Conservation (phyloP, 2,113 vertebrate genomes). For the Silurus glanis region DNA sequence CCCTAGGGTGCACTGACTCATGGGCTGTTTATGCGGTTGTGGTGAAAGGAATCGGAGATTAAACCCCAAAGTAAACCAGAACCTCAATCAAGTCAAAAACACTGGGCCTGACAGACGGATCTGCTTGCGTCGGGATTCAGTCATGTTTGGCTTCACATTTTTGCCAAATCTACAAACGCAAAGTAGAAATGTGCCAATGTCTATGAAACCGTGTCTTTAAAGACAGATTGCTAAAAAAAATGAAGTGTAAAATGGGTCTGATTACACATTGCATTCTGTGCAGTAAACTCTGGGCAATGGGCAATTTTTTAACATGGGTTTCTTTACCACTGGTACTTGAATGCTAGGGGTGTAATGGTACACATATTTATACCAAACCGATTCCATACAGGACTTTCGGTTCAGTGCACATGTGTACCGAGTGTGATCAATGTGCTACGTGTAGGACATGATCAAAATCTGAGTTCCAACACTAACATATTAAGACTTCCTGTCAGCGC, state of each 20-base stretch:
- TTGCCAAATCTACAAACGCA: neutral
- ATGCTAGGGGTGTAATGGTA: no score
- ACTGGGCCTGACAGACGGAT: neutral
- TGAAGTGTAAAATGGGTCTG: neutral
- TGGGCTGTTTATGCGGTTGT: neutral
- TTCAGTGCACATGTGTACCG: no score
- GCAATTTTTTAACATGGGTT: neutral
- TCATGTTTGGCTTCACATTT: neutral
- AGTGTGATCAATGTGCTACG: no score
- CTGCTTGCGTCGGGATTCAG: neutral
- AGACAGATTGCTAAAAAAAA: neutral
- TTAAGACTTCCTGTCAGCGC: no score
- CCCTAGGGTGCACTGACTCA: neutral
- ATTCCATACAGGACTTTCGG: no score
- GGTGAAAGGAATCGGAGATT: neutral
- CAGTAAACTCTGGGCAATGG: neutral
- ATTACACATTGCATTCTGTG: neutral
- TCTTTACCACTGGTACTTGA: neutral
- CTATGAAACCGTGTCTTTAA: neutral
- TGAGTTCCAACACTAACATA: no score
- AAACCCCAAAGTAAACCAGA: neutral
- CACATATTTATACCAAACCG: no score
- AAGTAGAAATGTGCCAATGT: no score
- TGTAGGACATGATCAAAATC: no score
- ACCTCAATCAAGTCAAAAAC: conserved; percentile 9